Percentiles rank a stretch among this genome's conserved stretches.
Evolutionary conservation across 1,140 invertebrate species (phyloP).

Genomic region (Aleiodes sp.): DNA sequence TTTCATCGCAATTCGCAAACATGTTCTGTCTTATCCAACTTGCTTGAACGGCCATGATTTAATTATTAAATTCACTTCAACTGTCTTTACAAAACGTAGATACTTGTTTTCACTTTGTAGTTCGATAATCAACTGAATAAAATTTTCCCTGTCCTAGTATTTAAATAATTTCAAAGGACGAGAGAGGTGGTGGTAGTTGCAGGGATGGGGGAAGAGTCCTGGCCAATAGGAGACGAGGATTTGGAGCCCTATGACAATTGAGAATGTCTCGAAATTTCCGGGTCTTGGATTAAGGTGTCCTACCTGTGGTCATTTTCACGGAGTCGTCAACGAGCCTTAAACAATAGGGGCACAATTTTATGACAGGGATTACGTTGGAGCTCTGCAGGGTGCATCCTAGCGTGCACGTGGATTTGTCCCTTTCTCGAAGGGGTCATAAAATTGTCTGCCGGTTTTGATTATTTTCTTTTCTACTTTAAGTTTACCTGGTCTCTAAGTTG

Average conservation of each 20-base stretch:
- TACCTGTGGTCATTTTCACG: neutral
- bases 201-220: neutral
- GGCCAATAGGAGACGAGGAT: neutral
- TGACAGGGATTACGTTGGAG: neutral
- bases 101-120: neutral
- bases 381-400: neutral
- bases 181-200: neutral
- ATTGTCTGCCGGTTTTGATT: constrained; percentile 5
- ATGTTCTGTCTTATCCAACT: constrained; percentile 43
- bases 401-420: constrained; percentile 2
- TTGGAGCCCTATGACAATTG: neutral
- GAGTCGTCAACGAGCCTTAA: neutral
- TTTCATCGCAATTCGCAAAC: constrained; percentile 16
- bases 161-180: neutral
- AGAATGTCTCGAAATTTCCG: neutral
- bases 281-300: neutral
- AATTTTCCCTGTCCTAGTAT: neutral
- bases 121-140: neutral
- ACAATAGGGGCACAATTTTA: constrained; percentile 1
- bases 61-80: constrained; percentile 4
- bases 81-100: neutral
- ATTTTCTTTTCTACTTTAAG: neutral
- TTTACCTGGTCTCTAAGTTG: constrained; percentile 1
- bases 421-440: constrained; percentile 19
- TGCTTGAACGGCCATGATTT: constrained; percentile 13